Evolutionary conservation across 2,113 vertebrate genomes (phyloP).

Genomic region (Hyperoodon ampullatus): DNA sequence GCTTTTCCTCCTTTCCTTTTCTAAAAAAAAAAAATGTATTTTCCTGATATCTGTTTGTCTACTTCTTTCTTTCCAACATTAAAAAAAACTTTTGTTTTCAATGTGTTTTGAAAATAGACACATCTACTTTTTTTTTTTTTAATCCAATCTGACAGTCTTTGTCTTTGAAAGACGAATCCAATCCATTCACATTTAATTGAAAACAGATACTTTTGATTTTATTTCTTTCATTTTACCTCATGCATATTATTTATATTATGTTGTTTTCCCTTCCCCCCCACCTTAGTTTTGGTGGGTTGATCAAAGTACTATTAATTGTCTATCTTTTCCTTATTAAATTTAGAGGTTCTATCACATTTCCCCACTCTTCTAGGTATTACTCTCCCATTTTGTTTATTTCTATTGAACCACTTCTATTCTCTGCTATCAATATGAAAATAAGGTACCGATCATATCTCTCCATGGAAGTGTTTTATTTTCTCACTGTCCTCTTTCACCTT

Average conservation of each 20-base stretch:
- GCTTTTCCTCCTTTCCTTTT: not conserved
- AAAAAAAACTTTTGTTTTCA: not conserved
- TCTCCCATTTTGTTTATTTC: not conserved
- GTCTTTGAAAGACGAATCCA: conserved; percentile 11
- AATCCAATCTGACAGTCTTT: not conserved
- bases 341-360: not conserved
- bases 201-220: not conserved
- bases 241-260: not conserved
- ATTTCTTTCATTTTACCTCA: not conserved
- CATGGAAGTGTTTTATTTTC: not conserved
- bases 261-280: not conserved
- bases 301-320: not conserved
- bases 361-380: not conserved
- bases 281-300: not conserved
- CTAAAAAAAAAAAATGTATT: not conserved
- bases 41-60: not conserved
- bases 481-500: not conserved
- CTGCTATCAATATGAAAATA: not conserved
- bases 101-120: not conserved
- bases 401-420: not conserved
- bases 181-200: not conserved
- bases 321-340: not conserved
- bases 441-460: not conserved
- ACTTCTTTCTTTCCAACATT: not conserved
- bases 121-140: not conserved